These are phyloP conservation scores for Sarcophaga rosellei DNA, from an alignment of 2,888 invertebrate species.

Conservation along the genomic window DNA sequence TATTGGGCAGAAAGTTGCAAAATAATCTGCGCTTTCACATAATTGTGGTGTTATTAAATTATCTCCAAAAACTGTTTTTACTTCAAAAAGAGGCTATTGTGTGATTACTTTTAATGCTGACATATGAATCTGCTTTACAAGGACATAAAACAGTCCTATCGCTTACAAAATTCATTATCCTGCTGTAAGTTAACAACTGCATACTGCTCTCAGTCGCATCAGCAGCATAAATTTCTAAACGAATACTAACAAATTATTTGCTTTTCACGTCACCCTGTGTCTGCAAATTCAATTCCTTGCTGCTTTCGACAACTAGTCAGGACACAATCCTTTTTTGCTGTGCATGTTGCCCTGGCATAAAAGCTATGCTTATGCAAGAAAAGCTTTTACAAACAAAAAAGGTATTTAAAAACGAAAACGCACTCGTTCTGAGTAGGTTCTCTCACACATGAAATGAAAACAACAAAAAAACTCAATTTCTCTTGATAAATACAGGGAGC, in stretches of 20 bases:
- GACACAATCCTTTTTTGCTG: constrained; percentile 69
- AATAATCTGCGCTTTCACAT: rapidly evolving
- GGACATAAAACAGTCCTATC: no score
- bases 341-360: not conserved
- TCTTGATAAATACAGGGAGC: not conserved
- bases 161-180: no score
- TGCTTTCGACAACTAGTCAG: constrained; percentile 47
- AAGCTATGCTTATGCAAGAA: constrained; percentile 49
- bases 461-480: not conserved
- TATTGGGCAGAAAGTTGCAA: no score
- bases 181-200: no score
- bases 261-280: constrained; percentile 38
- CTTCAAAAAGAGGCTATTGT: no score
- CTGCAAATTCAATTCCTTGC: not conserved
- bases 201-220: no score
- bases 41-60: no score
- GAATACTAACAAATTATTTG: not conserved
- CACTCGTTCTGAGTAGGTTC: constrained; percentile 43
- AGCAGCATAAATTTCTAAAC: no score
- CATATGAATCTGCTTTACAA: no score
- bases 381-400: constrained; percentile 51
- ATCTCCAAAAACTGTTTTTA: no score
- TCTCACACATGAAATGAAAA: not conserved
- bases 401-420: not conserved
- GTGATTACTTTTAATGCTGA: no score